Base-by-base conservation (phyloP, 2,113 vertebrate species). In the Hypanus sabinus region DNA sequence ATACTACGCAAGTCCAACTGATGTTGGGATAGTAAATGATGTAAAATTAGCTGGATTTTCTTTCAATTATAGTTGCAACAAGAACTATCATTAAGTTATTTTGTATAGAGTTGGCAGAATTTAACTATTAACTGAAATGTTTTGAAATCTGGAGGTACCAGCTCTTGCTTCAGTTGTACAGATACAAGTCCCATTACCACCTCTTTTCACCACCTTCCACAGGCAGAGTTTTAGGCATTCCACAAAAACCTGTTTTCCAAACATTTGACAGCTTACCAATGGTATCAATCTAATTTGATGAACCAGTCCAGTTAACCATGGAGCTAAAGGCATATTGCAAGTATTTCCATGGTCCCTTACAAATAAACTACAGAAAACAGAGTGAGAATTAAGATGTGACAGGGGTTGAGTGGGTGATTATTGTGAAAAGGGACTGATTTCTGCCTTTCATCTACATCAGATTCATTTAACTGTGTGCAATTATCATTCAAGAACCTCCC, bases 221-320 rank as follows among this genome's bases (percentile, higher is more conserved):
- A 87, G 27, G 11, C 60, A 33, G 5, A 18, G 33, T 65, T 33
- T 65, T 65, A 20, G 30, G 46, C 46, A 46, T 46, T 46, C 46
- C 46, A 46, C 46, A 46, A 46, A 3, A 46, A 46, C 46, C 46
- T 73, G 36, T 38, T 70, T 71, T 93, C 91, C 70, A 73, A 73
- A 73, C 71, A 73, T 9, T 65, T 65, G 62, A 36, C 24, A 68
- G 33, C 18, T 68, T 68, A 62, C 65, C 70, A 92, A 62, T n/a
- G 65, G 91, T 75, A 93, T 73, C 91, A 73, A 55, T 93, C 91
- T 93, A 14, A 93, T 27, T 46, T 75, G 91, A 93, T 73, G 68
- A 55, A 55, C 91, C 68, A 46, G 68, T 71, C 65, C 65, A 71
- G 90, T 71, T 92, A 71, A 65, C 65, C 33, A 92, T 18, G 11